Percentiles rank a stretch among this genome's conserved stretches.
These are phyloP conservation scores for sheep (Ovis aries) DNA, from an alignment of 2,113 vertebrate genomes.

Conservation along the genomic window DNA sequence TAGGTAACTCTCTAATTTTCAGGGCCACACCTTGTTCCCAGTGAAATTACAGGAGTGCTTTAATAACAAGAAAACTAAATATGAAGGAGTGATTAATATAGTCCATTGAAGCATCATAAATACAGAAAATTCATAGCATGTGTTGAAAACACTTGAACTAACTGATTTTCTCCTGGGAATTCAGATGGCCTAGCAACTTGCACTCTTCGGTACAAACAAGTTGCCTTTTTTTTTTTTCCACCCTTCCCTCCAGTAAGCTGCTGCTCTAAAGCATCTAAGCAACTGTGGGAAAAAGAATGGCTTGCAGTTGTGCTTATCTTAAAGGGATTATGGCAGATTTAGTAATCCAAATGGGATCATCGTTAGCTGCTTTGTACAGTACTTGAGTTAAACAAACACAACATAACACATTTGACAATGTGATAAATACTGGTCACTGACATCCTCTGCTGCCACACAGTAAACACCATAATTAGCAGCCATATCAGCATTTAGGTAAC, in stretches of 20 bases:
- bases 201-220: background rate
- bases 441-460: background rate
- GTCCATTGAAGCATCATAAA: background rate
- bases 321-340: background rate
- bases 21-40: background rate
- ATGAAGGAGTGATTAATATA: background rate
- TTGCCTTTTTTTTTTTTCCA: background rate
- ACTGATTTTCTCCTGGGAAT: constrained; percentile 26
- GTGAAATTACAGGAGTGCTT: constrained; percentile 1
- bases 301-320: constrained; percentile 31
- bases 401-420: background rate
- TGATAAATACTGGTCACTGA: constrained; percentile 10
- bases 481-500: background rate
- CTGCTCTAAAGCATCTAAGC: background rate
- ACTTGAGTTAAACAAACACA: background rate
- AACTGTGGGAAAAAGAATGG: background rate
- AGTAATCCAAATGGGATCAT: background rate
- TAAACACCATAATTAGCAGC: background rate
- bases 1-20: background rate
- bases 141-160: constrained; percentile 28
- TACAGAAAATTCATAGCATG: background rate
- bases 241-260: background rate
- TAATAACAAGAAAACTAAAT: background rate
- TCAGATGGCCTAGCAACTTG: constrained; percentile 22
- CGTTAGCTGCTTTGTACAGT: background rate